Conservation (phyloP, 1,140 invertebrate species). For the Drosophila bipectinata region DNA sequence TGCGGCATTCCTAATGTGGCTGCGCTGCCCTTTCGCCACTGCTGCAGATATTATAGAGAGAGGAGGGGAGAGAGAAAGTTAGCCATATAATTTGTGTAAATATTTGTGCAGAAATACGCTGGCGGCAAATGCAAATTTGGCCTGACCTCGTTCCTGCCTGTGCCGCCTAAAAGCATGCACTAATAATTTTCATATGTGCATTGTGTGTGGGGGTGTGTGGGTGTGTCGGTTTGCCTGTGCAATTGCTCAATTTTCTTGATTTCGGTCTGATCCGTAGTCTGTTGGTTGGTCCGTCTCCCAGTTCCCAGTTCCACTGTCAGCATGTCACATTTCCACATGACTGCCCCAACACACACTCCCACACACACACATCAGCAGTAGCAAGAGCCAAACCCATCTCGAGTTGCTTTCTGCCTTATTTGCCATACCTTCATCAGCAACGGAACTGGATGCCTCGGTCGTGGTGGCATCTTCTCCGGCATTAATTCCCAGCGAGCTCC, state of each 20-base stretch:
- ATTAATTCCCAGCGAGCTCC: constrained; percentile 77
- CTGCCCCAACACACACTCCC: constrained; percentile 42
- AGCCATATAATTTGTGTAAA: constrained; percentile 70
- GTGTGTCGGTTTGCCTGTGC: constrained; percentile 40
- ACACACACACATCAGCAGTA: constrained; percentile 9
- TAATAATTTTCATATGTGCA: constrained; percentile 79
- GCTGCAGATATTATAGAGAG: constrained; percentile 13
- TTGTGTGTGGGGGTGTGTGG: constrained; percentile 33
- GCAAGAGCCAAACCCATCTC: constrained; percentile 20
- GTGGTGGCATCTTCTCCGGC: constrained; percentile 60
- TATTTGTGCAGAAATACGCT: constrained; percentile 56
- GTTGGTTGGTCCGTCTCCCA: constrained; percentile 41
- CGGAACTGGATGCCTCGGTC: constrained; percentile 60
- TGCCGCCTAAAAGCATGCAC: constrained; percentile 74
- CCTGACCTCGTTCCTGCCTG: constrained; percentile 66
- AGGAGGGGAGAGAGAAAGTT: constrained; percentile 14
- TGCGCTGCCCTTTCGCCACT: constrained; percentile 47
- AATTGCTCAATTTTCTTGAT: constrained; percentile 80
- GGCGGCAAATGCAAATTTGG: constrained; percentile 60
- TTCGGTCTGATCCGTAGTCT: constrained; percentile 64
- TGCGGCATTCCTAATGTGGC: constrained; percentile 72
- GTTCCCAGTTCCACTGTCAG: constrained; percentile 29
- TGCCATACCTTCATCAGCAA: constrained; percentile 80
- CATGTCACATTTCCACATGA: constrained; percentile 72
- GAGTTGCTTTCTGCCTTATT: constrained; percentile 67